Percentiles rank a stretch among this genome's conserved stretches.
phyloP scores from a whole-genome alignment of 2,888 invertebrate species.

The Conops quadrifasciatus region DNA sequence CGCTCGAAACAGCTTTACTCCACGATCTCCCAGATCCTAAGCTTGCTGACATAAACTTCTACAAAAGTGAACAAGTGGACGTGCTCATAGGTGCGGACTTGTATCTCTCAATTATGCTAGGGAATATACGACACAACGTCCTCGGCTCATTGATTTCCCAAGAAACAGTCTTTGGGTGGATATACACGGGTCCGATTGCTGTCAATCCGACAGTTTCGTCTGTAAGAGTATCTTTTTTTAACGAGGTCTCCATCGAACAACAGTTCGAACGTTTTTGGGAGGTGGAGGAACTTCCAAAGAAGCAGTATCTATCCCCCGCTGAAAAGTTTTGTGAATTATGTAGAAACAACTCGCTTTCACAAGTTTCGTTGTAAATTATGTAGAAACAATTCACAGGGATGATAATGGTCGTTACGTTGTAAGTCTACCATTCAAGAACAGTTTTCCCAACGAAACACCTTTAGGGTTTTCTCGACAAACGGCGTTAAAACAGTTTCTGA shows the following conservation, averaged over 20 bases:
- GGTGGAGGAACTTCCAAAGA: not conserved
- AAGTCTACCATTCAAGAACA: constrained; percentile 14
- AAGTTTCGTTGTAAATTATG: not conserved
- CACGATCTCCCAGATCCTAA: not conserved
- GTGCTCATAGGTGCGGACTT: not conserved
- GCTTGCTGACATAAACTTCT: not conserved
- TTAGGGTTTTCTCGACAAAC: not conserved
- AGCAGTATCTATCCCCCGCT: not conserved
- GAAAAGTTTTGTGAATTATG: not conserved
- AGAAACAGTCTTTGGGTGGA: not conserved
- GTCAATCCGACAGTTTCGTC: not conserved
- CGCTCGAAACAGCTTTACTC: not conserved
- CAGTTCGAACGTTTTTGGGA: too few relatives aligned
- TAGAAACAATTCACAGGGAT: not conserved
- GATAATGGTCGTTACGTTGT: constrained; percentile 27
- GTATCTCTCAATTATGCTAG: too few relatives aligned
- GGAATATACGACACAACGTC: too few relatives aligned
- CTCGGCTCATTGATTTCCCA: too few relatives aligned
- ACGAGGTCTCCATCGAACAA: too few relatives aligned
- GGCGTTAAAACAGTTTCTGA: not conserved
- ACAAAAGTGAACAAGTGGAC: constrained; percentile 1
- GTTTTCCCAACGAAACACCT: not conserved
- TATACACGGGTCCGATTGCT: not conserved
- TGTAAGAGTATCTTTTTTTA: not conserved
- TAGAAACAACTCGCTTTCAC: not conserved